Conservation (phyloP, 2,888 invertebrate genomes). For the Chloroclystis v-ata region DNA sequence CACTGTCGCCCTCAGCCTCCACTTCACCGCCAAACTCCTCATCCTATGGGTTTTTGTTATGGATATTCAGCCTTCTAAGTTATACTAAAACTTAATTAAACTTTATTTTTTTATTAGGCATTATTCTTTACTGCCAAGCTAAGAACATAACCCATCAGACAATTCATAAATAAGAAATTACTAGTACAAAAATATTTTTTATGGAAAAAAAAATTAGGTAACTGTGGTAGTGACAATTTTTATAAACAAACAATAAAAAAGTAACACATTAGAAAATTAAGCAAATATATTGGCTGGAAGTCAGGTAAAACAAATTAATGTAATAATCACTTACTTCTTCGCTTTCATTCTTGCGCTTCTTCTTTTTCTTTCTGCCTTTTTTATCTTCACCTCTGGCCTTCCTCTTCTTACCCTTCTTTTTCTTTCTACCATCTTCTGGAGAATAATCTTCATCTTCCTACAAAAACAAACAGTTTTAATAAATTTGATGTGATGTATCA, state of each 20-base stretch:
- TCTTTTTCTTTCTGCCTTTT: conserved; percentile 96
- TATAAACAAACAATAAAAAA: too few species aligned
- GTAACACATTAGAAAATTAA: too few species aligned
- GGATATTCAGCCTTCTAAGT: too few species aligned
- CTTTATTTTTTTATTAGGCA: too few species aligned
- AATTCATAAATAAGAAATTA: too few species aligned
- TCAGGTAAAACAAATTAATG: neutral
- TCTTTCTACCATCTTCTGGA: conserved; percentile 89
- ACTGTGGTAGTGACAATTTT: too few species aligned
- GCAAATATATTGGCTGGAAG: too few species aligned
- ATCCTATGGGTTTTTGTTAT: conserved; percentile 69
- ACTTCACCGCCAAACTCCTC: conserved; percentile 83
- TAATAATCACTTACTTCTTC: conserved; percentile 78
- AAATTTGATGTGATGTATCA: conserved; percentile 9
- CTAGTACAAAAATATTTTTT: too few species aligned
- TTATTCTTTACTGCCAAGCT: too few species aligned
- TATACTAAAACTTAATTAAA: too few species aligned
- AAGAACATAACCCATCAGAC: too few species aligned
- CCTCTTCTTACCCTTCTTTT: conserved; percentile 96
- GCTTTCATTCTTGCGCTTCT: conserved; percentile 95
- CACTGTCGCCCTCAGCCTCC: conserved; percentile 84
- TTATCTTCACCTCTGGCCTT: conserved; percentile 93
- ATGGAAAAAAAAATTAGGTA: too few species aligned
- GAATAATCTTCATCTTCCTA: conserved; percentile 93
- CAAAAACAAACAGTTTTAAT: conserved; percentile 25